Base-by-base conservation (phyloP, 2,797 vertebrate genomes). In the Lindbergichthys nudifrons region DNA sequence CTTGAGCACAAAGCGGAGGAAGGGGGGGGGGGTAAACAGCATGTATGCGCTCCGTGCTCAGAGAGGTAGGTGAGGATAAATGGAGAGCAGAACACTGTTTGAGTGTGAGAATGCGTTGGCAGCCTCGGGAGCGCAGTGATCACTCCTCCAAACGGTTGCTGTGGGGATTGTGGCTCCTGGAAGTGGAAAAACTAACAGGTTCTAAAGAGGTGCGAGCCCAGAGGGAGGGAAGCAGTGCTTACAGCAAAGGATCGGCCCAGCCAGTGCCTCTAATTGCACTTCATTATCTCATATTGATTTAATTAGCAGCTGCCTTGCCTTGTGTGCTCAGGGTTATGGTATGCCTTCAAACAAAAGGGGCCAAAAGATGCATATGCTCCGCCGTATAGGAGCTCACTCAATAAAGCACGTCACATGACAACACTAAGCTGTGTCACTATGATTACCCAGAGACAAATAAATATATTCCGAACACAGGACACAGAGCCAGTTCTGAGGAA, bases 251-350 rank as follows among this genome's bases (percentile, higher is more conserved):
- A 89, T 81, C 71, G 56, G 82, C 83, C 79, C 95, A 96, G 96
- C 96, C 93, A 96, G 95, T 94, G 95, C 94, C 94, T 96, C 95
- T 98, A 98, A 98, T 97, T 98, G 97, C 96, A 94, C 95, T 96
- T 97, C 96, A 97, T 98, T 99, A 97, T 96, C 96, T 97, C 95
- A 94, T 96, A 97, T 97, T 97, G 97, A 98, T 99, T 98, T 97
- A 97, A 98, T 98, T 97, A 97, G 81, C 88, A 86, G 95, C 95
- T 95, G 95, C 94, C 94, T 94, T 92, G 94, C 95, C 94, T 95
- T 88, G 94, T 93, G 93, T 94, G 95, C 94, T 94, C 94, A 95
- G 94, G 95, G 96, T 96, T 96, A 96, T 94, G 94, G 93, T 93
- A 93, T 92, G 95, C 93, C 95, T 95, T 94, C 94, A 94, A 93